These are phyloP conservation scores for Temnothorax ravouxi DNA, from an alignment of 2,888 invertebrate species.

Conservation along the genomic window DNA sequence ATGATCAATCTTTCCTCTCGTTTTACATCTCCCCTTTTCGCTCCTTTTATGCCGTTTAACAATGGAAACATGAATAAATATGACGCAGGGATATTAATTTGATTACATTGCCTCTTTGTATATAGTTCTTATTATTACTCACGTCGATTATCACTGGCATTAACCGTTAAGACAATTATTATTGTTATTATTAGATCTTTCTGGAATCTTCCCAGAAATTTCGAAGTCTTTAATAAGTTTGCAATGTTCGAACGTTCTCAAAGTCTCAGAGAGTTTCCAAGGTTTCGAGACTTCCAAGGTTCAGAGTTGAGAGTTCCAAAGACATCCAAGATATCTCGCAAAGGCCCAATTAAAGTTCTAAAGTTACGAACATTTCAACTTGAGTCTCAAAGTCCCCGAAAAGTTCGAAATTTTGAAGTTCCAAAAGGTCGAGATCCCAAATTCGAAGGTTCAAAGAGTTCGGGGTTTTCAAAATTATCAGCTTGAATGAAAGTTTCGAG, in stretches of 20 bases:
- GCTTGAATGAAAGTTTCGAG: neutral
- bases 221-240: neutral
- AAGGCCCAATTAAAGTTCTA: neutral
- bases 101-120: neutral
- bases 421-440: neutral
- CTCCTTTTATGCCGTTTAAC: constrained; percentile 5
- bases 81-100: constrained; percentile 24
- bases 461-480: neutral
- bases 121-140: neutral
- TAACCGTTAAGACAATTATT: neutral
- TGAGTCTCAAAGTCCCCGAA: neutral
- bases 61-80: constrained; percentile 35
- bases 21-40: neutral
- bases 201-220: neutral
- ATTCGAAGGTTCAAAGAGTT: neutral
- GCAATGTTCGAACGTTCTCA: neutral
- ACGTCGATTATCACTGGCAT: neutral
- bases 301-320: neutral
- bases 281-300: neutral
- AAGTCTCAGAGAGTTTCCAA: neutral
- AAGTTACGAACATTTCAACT: neutral
- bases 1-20: constrained; percentile 45
- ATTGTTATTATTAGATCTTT: neutral
- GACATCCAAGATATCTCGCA: neutral
- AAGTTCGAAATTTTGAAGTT: neutral